A percentile compares a stretch with the other conserved stretches of the same genome.
Conservation (phyloP, 1,140 invertebrate species). For the Mycetomoellerius zeteki region DNA sequence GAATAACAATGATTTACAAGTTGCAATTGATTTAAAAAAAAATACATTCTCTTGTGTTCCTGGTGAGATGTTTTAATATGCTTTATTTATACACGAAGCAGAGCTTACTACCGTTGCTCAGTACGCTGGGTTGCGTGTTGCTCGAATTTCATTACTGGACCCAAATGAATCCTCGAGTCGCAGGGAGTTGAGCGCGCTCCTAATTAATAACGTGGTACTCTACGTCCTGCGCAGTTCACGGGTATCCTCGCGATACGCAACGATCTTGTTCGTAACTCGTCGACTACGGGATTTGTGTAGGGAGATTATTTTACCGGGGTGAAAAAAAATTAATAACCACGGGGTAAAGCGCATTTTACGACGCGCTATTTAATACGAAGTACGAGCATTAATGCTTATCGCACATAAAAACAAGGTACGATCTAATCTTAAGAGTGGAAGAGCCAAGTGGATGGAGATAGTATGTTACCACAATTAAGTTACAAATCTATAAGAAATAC, state of each 20-base stretch:
- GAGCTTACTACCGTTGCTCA: conserved; percentile 27
- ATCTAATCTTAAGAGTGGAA: conserved; percentile 46
- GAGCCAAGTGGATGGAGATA: not conserved
- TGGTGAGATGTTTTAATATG: conserved; percentile 17
- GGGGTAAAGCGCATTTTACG: conserved; percentile 40
- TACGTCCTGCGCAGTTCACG: conserved; percentile 53
- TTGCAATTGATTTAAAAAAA: not conserved
- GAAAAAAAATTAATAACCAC: conserved; percentile 61
- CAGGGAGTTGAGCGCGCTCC: conserved; percentile 68
- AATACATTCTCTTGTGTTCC: conserved; percentile 14
- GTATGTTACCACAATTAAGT: conserved; percentile 31
- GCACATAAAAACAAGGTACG: conserved; percentile 46
- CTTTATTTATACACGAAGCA: conserved; percentile 54
- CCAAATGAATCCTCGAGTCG: conserved; percentile 78
- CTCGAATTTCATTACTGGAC: conserved; percentile 76
- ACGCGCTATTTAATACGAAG: conserved; percentile 51
- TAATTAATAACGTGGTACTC: conserved; percentile 80
- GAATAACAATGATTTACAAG: conserved; percentile 19
- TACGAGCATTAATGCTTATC: conserved; percentile 46
- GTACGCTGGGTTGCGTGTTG: conserved; percentile 71
- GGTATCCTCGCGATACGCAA: conserved; percentile 30
- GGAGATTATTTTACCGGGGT: conserved; percentile 44
- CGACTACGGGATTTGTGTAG: conserved; percentile 57
- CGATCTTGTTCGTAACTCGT: conserved; percentile 69
- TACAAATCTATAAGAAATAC: not conserved